Evolutionary conservation across 1,140 invertebrate species (phyloP), one percentile per base, ranked within the genome.

Genomic region (Aricia agestis): DNA sequence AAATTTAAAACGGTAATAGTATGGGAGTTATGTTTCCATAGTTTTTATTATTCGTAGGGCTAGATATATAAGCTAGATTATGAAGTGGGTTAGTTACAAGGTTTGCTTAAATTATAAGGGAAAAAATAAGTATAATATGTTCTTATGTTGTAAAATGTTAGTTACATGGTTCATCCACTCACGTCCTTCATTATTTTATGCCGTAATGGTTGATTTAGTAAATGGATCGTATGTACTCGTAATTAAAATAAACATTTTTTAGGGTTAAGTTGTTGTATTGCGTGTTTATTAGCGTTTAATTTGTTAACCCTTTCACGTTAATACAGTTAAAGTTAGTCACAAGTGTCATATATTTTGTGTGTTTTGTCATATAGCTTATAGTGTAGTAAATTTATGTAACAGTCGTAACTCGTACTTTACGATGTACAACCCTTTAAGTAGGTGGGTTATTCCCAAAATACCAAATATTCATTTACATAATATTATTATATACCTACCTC

Each of bases 161-260:
- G n/a, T n/a, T n/a, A n/a, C n/a, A n/a, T n/a, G n/a, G n/a, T n/a
- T n/a, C n/a, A n/a, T n/a, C n/a, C n/a, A n/a, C n/a, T n/a, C n/a
- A n/a, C n/a, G n/a, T n/a, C n/a, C n/a, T n/a, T n/a, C n/a, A n/a
- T n/a, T 79, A 87, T 85, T 76, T 82, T 83, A 83, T 81, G 78
- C 75, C 72, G 69, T 82, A 77, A 78, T 76, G 67, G 77, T 78
- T 83, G 79, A 78, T 82, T 84, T 81, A 74, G 75, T 67, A 80
- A 82, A 82, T 82, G 77, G 71, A 77, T 58, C 10, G 19, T 59
- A 59, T 63, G 59, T 1, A 4, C 10, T 63, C 10, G 2, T 63
- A 63, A 31, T 63, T 63, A 63, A 17, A 59, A 59, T 59, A 59
- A 63, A 63, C 59, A 63, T 25, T 31, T 11, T 63, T 63, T 18